phyloP scores from a whole-genome alignment of 1,140 invertebrate species.

The Heliconius melpomene region DNA sequence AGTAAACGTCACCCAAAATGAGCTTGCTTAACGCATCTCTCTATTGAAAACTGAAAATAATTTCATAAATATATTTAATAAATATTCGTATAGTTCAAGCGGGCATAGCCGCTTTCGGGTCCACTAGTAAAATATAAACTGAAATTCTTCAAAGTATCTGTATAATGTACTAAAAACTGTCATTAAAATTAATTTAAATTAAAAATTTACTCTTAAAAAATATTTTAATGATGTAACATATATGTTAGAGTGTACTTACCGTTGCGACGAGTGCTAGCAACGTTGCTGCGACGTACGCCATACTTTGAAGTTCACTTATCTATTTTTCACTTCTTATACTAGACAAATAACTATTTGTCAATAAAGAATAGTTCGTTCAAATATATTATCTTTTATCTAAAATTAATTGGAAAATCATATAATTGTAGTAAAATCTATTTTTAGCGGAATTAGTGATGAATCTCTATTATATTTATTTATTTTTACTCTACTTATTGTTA shows the following conservation, averaged over 20 bases:
- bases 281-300: conserved; percentile 48
- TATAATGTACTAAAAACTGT: neutral
- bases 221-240: conserved; percentile 10
- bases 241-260: conserved; percentile 49
- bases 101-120: too few species aligned
- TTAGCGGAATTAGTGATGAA: too few species aligned
- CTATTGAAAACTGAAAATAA: too few species aligned
- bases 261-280: conserved; percentile 44
- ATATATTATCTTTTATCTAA: neutral
- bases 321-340: conserved; percentile 56
- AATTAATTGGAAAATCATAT: neutral
- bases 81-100: too few species aligned
- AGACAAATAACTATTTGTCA: conserved; percentile 61
- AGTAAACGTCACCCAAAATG: too few species aligned
- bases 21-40: too few species aligned
- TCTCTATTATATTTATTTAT: neutral
- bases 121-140: too few species aligned
- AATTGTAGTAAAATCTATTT: neutral
- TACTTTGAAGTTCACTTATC: conserved; percentile 44
- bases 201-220: neutral
- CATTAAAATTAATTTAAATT: neutral
- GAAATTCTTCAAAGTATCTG: too few species aligned
- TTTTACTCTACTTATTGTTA: neutral
- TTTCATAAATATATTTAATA: too few species aligned
- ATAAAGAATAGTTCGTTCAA: conserved; percentile 52